phyloP scores from a whole-genome alignment of 2,113 vertebrate genomes.

The Ameiurus melas region DNA sequence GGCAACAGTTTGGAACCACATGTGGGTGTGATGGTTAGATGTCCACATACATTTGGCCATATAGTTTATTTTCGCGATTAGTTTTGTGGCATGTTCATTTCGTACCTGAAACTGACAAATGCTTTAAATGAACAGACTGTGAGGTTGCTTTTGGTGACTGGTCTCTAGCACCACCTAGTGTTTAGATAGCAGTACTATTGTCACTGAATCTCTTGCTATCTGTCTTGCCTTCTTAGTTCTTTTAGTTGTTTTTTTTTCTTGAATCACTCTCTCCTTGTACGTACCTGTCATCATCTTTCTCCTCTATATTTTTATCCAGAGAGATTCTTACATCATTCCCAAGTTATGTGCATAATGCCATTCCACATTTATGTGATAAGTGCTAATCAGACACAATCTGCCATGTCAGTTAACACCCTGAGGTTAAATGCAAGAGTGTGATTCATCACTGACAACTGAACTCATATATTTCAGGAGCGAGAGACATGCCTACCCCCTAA shows the following conservation, averaged over 20 bases:
- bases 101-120: background rate
- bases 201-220: slow-evolving; percentile 15
- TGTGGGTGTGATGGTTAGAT: background rate
- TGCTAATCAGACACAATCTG: background rate
- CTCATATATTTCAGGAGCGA: slow-evolving; percentile 78
- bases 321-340: background rate
- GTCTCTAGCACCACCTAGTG: background rate
- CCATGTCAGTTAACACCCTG: background rate
- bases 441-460: background rate
- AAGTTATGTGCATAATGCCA: background rate
- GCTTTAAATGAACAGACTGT: background rate
- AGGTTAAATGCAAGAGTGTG: slow-evolving; percentile 10
- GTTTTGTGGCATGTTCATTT: background rate
- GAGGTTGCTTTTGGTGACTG: background rate
- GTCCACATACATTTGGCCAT: background rate
- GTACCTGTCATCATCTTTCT: background rate
- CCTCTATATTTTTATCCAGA: slow-evolving; percentile 24
- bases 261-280: background rate
- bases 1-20: background rate
- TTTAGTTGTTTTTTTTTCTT: background rate
- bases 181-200: background rate
- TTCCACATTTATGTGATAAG: slow-evolving; percentile 4
- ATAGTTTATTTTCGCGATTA: background rate
- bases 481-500: slow-evolving; percentile 93
- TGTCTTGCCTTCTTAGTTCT: background rate